Evolutionary conservation across 2,113 vertebrate species (phyloP), one percentile per base, ranked within the genome.

Genomic region (Ammodytes dubius): DNA sequence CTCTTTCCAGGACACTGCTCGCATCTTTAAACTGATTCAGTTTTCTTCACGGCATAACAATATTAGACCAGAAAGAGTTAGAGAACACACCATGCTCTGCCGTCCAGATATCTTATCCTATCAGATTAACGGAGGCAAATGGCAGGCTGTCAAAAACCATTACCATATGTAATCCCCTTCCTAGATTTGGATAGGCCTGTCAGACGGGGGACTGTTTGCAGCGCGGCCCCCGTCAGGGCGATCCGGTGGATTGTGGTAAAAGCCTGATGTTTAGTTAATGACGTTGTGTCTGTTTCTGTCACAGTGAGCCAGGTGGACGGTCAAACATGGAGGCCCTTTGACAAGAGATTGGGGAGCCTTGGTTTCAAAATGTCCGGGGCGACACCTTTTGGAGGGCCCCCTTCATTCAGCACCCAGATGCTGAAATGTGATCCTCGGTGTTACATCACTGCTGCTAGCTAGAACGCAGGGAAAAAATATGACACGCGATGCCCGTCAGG

Each of bases 251-350:
- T 85, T 78, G 78, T 88, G 82, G 84, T 83, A 80, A 77, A 80
- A 80, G 73, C 81, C 88, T 91, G 89, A 96, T 96, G 96, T 96
- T 97, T 97, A 98, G 97, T 97, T 96, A 97, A 97, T 97, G 96
- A 96, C 94, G 96, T 96, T 96, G 95, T 27, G 96, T 95, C 93
- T 94, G 91, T 95, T 27, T 95, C 96, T 97, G 97, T 97, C 96
- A 96, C 95, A 94, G 94, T 96, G 95, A 95, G 95, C 94, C 93
- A 96, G 96, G 97, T 95, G 95, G 96, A 96, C 96, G 94, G 94
- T 94, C 93, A 96, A 95, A 96, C 95, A 95, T 95, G 94, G 93
- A 83, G 77, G 53, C 63, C 27, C 82, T 74, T 93, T 96, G 95
- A 96, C 96, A 96, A 27, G 95, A 96, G 95, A 96, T 92, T 92